Evolutionary conservation across 2,113 vertebrate genomes (phyloP), one percentile per base, ranked within the genome.

Genomic region (Carlito syrichta): DNA sequence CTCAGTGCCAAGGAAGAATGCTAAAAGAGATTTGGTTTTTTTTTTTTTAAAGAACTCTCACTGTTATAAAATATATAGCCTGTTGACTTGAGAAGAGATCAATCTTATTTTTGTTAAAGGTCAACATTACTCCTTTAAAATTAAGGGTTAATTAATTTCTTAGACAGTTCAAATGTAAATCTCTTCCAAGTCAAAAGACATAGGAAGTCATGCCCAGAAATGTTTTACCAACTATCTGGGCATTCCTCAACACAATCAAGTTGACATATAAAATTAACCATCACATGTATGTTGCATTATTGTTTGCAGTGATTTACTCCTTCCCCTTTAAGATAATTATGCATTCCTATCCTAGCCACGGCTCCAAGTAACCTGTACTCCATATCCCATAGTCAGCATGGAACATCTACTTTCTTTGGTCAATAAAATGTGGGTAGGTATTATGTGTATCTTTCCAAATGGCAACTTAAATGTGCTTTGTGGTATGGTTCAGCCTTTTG

Each of bases 121-220:
- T n/a, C 35, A 92, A 50, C 14, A 69, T 32, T 92, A 63, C 58
- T 96, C 32, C 69, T 58, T 56, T 48, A 92, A 94, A 93, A 87
- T 85, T 76, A 87, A 40, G 94, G 81, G 50, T 32, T 95, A 87
- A 78, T 87, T 88, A 90, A 45, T 71, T 96, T 96, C 96, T 96
- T 78, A 86, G 79, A 73, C 22, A 38, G 9, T 79, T n/a, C 38
- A 45, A 66, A 52, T 78, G 9, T 79, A 40, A 43, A 79, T 54
- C 10, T 79, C 32, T 79, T 54, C 27, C n/a, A 32, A n/a, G n/a
- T n/a, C n/a, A n/a, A n/a, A 22, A 60, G 22, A 79, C 6, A 68
- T 48, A 35, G n/a, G n/a, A n/a, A n/a, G n/a, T n/a, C 20, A 58
- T 7, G 20, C 50, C 20, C 19, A 60, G 54, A 58, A 58, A 58